phyloP scores from a whole-genome alignment of 2,113 vertebrate species.

The Poeciliopsis turrubarensis region DNA sequence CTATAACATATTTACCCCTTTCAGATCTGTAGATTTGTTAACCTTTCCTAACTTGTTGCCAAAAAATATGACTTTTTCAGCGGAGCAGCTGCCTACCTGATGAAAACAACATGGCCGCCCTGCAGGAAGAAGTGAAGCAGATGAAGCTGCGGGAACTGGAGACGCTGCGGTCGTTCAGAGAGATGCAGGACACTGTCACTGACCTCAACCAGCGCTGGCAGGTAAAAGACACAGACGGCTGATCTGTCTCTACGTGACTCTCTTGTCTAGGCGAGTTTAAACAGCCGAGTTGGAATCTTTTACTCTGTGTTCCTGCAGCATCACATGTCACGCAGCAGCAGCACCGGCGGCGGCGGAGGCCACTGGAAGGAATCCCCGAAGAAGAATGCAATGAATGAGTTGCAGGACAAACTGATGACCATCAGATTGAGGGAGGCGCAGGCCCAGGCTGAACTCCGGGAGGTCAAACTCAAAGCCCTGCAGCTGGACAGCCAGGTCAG shows the following conservation, averaged over 20 bases:
- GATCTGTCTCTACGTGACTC: not conserved
- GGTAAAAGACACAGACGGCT: constrained; percentile 71
- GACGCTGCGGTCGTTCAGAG: constrained; percentile 83
- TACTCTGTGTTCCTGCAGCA: constrained; percentile 69
- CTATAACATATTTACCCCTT: no score
- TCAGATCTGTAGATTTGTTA: not conserved
- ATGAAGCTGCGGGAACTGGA: constrained; percentile 89
- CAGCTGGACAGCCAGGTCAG: constrained; percentile 91
- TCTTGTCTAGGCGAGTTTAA: not conserved
- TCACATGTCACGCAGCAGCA: constrained; percentile 81
- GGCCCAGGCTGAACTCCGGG: constrained; percentile 87
- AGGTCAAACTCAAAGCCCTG: constrained; percentile 87
- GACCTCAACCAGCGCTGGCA: constrained; percentile 95
- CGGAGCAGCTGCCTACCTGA: constrained; percentile 88
- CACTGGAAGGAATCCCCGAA: constrained; percentile 93
- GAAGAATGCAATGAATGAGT: constrained; percentile 87
- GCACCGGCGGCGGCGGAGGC: constrained; percentile 76
- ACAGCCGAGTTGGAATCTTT: not conserved
- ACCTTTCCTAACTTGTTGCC: not conserved
- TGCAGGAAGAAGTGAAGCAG: constrained; percentile 92
- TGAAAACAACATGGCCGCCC: constrained; percentile 87
- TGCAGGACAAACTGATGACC: constrained; percentile 92
- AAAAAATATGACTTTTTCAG: constrained; percentile 66
- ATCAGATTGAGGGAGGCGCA: constrained; percentile 89
- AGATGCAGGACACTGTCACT: constrained; percentile 88